Conservation (phyloP, 2,113 vertebrate genomes). For the Rhagologus leucostigma region DNA sequence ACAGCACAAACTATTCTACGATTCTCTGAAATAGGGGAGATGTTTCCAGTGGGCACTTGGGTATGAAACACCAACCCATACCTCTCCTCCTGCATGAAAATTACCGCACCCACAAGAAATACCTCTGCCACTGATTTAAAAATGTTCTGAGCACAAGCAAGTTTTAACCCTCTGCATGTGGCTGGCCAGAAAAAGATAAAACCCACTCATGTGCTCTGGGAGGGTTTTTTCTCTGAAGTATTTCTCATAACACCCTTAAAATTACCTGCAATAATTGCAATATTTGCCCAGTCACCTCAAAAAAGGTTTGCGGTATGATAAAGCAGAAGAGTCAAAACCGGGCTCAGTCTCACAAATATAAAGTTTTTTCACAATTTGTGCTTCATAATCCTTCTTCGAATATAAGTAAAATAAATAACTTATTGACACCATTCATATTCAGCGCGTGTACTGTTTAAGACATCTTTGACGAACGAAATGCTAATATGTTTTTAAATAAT, state of each 20-base stretch:
- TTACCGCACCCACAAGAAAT: background rate
- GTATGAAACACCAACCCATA: background rate
- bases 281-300: background rate
- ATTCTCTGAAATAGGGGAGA: background rate
- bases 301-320: background rate
- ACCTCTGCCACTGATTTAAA: background rate
- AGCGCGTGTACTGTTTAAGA: background rate
- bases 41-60: background rate
- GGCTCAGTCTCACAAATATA: background rate
- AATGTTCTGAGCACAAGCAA: background rate
- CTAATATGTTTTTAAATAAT: constrained; percentile 19
- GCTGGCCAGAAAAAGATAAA: background rate
- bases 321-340: background rate
- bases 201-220: background rate
- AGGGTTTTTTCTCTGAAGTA: background rate
- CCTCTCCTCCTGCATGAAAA: background rate
- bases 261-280: background rate
- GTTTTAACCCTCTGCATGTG: background rate
- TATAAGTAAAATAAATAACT: background rate
- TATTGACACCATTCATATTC: constrained; percentile 2
- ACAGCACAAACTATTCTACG: background rate
- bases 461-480: background rate
- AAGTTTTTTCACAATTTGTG: background rate
- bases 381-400: background rate
- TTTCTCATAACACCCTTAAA: background rate